Evolutionary conservation across 2,888 invertebrate species (phyloP).

Genomic region (Phortica okadai): DNA sequence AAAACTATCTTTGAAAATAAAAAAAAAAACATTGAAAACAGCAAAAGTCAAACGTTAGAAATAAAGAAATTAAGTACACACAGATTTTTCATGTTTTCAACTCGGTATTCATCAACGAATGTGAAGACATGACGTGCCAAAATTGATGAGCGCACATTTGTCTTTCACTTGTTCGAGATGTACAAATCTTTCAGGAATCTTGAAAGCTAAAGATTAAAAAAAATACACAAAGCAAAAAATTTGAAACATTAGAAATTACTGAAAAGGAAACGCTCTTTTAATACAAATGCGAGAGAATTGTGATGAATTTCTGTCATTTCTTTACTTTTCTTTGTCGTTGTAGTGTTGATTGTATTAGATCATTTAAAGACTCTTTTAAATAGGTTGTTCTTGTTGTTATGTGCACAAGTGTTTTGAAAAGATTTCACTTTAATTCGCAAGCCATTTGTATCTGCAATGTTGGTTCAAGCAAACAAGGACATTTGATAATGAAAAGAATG

Average conservation of each 20-base stretch:
- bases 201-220: neutral
- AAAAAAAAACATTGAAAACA: neutral
- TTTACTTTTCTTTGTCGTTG: neutral
- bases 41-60: neutral
- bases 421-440: neutral
- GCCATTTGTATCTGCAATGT: neutral
- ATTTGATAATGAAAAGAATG: too few relatives aligned
- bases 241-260: neutral
- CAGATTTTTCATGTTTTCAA: constrained; percentile 13
- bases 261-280: neutral
- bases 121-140: neutral
- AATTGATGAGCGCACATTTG: constrained; percentile 24
- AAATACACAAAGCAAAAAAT: neutral
- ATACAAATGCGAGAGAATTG: neutral
- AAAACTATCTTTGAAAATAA: neutral
- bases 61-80: neutral
- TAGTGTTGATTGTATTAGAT: neutral
- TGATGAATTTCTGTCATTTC: neutral
- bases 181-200: neutral
- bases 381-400: neutral
- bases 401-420: neutral
- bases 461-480: too few relatives aligned
- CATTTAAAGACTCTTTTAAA: neutral
- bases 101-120: neutral
- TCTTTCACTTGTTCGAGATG: constrained; percentile 7